These are phyloP conservation scores for Lepisosteus oculatus DNA, from an alignment of 2,113 vertebrate genomes.

Conservation along the genomic window DNA sequence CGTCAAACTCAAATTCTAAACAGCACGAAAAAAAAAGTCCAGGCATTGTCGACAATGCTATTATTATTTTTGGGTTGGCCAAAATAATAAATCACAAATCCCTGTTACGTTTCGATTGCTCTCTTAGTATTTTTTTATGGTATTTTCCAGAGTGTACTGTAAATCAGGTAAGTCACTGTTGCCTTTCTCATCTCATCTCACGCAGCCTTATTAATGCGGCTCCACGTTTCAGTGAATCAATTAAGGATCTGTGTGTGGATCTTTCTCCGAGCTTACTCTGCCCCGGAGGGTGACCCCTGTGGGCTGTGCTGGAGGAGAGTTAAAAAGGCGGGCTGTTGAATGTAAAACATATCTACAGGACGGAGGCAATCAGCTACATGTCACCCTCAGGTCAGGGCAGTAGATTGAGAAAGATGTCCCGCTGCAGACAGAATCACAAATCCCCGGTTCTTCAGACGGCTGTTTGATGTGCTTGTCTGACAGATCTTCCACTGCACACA, in stretches of 20 bases:
- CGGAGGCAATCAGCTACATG: slow-evolving; percentile 41
- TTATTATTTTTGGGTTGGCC: too few relatives aligned
- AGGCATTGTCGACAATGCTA: too few relatives aligned
- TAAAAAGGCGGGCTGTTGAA: slow-evolving; percentile 26
- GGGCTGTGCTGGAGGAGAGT: slow-evolving; percentile 23
- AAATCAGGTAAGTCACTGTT: not conserved
- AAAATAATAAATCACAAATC: too few relatives aligned
- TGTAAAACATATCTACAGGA: slow-evolving; percentile 37
- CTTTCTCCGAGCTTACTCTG: slow-evolving; percentile 27
- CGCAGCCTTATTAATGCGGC: slow-evolving; percentile 12
- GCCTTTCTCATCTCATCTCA: slow-evolving; percentile 5
- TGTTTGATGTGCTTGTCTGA: slow-evolving; percentile 23
- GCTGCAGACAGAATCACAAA: slow-evolving; percentile 43
- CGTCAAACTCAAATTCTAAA: not conserved
- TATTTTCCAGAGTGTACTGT: not conserved
- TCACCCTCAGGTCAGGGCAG: slow-evolving; percentile 44
- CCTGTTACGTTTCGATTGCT: too few relatives aligned
- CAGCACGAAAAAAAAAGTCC: too few relatives aligned
- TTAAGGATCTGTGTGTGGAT: slow-evolving; percentile 28
- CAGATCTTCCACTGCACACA: too few relatives aligned
- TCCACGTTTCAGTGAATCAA: slow-evolving; percentile 15
- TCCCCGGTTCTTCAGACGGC: slow-evolving; percentile 28
- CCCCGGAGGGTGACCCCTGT: slow-evolving; percentile 23
- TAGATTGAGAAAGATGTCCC: slow-evolving; percentile 43
- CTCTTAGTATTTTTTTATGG: too few relatives aligned